These are phyloP conservation scores for Lepidurus apus DNA, from an alignment of 1,140 invertebrate genomes.

Conservation along the genomic window DNA sequence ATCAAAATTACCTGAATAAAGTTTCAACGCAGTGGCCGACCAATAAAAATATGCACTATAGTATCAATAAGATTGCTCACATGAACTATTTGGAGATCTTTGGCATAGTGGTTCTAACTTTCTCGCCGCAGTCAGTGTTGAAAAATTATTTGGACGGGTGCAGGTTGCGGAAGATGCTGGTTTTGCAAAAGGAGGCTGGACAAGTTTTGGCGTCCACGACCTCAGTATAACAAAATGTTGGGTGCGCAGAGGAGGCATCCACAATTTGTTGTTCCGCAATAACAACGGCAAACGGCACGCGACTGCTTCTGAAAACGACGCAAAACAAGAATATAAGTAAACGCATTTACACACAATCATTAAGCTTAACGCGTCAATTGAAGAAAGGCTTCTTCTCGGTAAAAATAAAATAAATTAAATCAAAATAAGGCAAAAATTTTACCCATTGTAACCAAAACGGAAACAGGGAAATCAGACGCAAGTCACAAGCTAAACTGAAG, in stretches of 20 bases:
- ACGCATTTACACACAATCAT: background rate
- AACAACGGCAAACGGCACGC: background rate
- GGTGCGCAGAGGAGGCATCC: slow-evolving; percentile 7
- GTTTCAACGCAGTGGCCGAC: too few species aligned
- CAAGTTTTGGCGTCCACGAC: slow-evolving; percentile 12
- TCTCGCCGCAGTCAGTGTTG: background rate
- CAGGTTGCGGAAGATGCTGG: background rate
- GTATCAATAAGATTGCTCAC: background rate
- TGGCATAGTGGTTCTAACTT: slow-evolving; percentile 3
- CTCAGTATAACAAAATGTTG: background rate
- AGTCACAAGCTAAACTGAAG: background rate
- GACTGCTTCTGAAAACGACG: background rate
- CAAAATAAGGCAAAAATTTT: background rate
- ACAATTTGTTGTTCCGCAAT: background rate
- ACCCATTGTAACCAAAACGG: background rate
- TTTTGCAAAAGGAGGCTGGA: background rate
- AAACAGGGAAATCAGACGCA: background rate
- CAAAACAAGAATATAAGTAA: background rate
- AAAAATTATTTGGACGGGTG: background rate
- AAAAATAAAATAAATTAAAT: background rate
- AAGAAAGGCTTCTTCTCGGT: background rate
- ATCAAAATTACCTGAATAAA: too few species aligned
- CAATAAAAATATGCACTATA: background rate
- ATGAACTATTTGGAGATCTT: background rate
- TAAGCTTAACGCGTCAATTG: background rate